Percentiles rank a stretch among this genome's conserved stretches.
These are phyloP conservation scores for Dryomyza anilis DNA, from an alignment of 2,888 invertebrate species.

Conservation along the genomic window DNA sequence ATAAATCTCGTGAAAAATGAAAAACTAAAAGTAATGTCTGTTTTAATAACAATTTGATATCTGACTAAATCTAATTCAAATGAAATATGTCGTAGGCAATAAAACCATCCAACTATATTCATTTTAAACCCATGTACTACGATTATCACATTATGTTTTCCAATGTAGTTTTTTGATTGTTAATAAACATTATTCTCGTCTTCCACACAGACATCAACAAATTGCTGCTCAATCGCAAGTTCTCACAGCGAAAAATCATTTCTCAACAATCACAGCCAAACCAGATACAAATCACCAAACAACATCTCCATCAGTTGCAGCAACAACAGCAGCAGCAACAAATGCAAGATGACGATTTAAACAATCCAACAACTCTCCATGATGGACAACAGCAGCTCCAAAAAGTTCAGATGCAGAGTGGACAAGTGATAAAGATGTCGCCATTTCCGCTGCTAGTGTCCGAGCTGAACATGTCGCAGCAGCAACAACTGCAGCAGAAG, in stretches of 20 bases:
- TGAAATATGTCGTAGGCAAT: too few relatives aligned
- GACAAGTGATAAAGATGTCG: slow-evolving; percentile 58
- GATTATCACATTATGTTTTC: background rate
- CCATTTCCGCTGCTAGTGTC: slow-evolving; percentile 56
- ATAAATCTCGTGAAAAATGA: too few relatives aligned
- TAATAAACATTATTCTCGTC: too few relatives aligned
- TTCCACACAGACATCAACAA: slow-evolving; percentile 53
- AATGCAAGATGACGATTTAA: slow-evolving; percentile 49
- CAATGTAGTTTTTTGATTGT: background rate
- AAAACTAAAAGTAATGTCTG: too few relatives aligned
- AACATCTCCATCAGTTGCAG: slow-evolving; percentile 42
- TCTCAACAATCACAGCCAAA: slow-evolving; percentile 45
- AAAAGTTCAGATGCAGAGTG: slow-evolving; percentile 47
- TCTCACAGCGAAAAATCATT: slow-evolving; percentile 56
- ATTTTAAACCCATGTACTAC: too few relatives aligned
- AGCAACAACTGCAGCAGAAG: slow-evolving; percentile 41
- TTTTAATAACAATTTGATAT: too few relatives aligned
- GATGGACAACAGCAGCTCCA: slow-evolving; percentile 44
- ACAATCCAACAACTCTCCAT: slow-evolving; percentile 39
- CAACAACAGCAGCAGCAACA: slow-evolving; percentile 44
- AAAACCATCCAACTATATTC: too few relatives aligned
- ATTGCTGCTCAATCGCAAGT: slow-evolving; percentile 53
- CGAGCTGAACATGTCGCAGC: slow-evolving; percentile 51
- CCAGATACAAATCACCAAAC: slow-evolving; percentile 54
- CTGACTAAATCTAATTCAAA: too few relatives aligned